Evolutionary conservation across 2,888 invertebrate genomes (phyloP).

Genomic region (Drosophila histrio): DNA sequence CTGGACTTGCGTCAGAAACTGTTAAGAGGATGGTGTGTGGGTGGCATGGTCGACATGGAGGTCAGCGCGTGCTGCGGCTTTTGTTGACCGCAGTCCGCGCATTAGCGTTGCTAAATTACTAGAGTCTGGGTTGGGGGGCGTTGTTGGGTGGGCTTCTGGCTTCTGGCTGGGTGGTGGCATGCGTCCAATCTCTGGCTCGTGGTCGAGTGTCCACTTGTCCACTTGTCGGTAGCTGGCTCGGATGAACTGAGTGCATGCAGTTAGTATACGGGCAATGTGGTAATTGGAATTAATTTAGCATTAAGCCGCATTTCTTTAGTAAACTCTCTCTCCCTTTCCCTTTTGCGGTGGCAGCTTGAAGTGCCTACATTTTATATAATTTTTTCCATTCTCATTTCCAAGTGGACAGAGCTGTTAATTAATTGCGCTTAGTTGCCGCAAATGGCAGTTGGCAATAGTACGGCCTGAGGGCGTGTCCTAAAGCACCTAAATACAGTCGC

Average conservation of each 20-base stretch:
- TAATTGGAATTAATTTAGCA: slow-evolving; percentile 80
- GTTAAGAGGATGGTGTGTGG: neutral
- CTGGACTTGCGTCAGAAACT: neutral
- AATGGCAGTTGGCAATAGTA: slow-evolving; percentile 59
- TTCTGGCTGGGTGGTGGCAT: slow-evolving; percentile 14
- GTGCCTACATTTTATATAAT: slow-evolving; percentile 74
- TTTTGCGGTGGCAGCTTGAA: slow-evolving; percentile 36
- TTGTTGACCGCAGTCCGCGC: slow-evolving; percentile 75
- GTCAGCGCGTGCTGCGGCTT: slow-evolving; percentile 65
- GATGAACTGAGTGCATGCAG: slow-evolving; percentile 31
- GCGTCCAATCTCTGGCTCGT: slow-evolving; percentile 7
- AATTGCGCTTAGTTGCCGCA: slow-evolving; percentile 73
- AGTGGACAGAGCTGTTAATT: slow-evolving; percentile 69
- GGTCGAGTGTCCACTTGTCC: slow-evolving; percentile 25
- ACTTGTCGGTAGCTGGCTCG: slow-evolving; percentile 19
- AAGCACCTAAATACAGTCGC: slow-evolving; percentile 9
- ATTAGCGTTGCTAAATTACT: slow-evolving; percentile 77
- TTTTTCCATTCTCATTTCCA: slow-evolving; percentile 66
- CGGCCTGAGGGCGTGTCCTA: slow-evolving; percentile 41
- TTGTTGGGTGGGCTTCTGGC: neutral
- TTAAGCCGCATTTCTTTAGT: slow-evolving; percentile 75
- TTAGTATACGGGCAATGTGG: slow-evolving; percentile 44
- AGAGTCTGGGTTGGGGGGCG: slow-evolving; percentile 23
- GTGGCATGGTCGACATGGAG: slow-evolving; percentile 18
- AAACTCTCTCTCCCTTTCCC: slow-evolving; percentile 37